Conservation (phyloP, 2,797 vertebrate genomes). For the Anabacerthia variegaticeps region DNA sequence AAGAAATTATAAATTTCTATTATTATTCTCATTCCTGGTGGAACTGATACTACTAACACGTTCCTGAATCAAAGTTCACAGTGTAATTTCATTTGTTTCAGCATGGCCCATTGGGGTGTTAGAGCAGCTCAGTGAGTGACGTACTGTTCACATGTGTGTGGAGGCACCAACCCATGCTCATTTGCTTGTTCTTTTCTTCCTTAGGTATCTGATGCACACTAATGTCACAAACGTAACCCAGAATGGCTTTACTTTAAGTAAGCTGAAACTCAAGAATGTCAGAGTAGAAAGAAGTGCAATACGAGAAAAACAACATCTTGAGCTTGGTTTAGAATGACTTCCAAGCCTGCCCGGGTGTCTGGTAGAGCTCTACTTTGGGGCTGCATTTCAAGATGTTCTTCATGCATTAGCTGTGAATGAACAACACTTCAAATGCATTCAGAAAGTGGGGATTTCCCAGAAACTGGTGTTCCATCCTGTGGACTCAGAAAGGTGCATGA, state of each 20-base stretch:
- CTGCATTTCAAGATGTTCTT: not conserved
- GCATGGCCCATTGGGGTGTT: not conserved
- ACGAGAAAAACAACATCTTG: not conserved
- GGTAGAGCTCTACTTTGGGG: fast-evolving
- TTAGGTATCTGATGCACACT: not conserved
- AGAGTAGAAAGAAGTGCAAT: not conserved
- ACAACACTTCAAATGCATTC: not conserved
- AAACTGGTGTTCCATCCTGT: not conserved
- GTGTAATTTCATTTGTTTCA: not conserved
- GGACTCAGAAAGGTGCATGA: not conserved
- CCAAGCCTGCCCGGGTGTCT: not conserved
- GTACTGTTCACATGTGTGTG: fast-evolving
- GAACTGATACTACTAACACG: not conserved
- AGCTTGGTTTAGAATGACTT: not conserved
- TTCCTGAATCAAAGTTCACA: not conserved
- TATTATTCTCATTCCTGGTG: not conserved
- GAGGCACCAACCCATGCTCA: not conserved
- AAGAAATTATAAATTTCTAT: not conserved
- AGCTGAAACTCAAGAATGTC: not conserved
- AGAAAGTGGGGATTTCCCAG: not conserved
- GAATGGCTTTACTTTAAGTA: not conserved
- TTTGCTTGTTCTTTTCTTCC: fast-evolving
- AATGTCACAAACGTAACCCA: not conserved
- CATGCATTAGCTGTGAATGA: not conserved
- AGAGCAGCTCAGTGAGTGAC: not conserved